Evolutionary conservation across 1,140 invertebrate species (phyloP), one percentile per base, ranked within the genome.

Genomic region (Camponotus floridanus): DNA sequence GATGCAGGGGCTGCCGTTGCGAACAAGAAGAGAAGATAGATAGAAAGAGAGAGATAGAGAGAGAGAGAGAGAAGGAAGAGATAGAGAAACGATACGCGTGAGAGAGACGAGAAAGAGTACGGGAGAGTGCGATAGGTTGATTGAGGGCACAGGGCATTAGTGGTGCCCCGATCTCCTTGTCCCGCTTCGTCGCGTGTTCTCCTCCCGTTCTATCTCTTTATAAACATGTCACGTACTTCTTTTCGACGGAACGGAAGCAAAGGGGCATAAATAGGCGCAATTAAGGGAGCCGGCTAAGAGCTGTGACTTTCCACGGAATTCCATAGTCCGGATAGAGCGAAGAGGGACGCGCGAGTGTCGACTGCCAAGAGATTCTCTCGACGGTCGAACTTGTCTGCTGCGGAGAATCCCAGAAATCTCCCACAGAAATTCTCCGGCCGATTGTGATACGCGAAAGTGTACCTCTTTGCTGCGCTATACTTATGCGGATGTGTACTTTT

Each of bases 211-310:
- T 62, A 65, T 70, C 87, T 88, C 91, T 94, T 94, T 93, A 94
- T 94, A 95, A 95, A 95, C 94, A 94, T 94, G 94, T 95, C 94
- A 94, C 94, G 94, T 95, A 94, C 88, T 91, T 87, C 89, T 91
- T 89, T 92, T 92, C 90, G 83, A 74, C 81, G 86, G 86, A 91
- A 85, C 91, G 91, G 91, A 93, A 92, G 91, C 92, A 93, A 94
- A 94, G 93, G 91, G 91, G 92, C 94, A 94, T 95, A 95, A 94
- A 94, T 94, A 94, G 92, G 93, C 91, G 94, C 94, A 94, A 95
- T 95, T 95, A 95, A 95, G 94, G 90, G 86, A 86, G 76, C 68
- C 15, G 33, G 70, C 76, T 88, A 67, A 87, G 86, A 78, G 79
- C 68, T 88, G 65, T 31, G 73, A 74, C 85, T 78, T 76, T 81